These are phyloP conservation scores for Lepidocyrtinus sp. DNA, from an alignment of 2,888 invertebrate genomes.

Conservation along the genomic window DNA sequence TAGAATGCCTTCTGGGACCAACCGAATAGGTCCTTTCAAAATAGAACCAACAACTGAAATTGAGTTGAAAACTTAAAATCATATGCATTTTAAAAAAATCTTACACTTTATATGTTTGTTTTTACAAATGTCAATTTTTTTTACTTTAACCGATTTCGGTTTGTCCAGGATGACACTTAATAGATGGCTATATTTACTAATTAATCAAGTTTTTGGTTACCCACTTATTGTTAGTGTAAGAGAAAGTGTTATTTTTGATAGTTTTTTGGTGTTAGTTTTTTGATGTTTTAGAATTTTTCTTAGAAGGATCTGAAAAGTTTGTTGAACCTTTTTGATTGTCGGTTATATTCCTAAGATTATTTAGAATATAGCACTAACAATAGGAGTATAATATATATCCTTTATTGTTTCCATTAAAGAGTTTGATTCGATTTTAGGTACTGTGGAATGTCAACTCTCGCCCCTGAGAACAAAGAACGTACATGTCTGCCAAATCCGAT, in stretches of 20 bases:
- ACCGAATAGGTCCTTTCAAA: no score
- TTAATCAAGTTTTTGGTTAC: no score
- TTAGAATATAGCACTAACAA: background rate
- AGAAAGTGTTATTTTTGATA: background rate
- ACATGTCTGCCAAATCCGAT: constrained; percentile 86
- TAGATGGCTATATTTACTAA: no score
- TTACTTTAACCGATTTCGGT: no score
- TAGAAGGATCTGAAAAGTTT: background rate
- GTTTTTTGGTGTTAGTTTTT: background rate
- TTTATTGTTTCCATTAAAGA: background rate
- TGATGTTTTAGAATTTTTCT: background rate
- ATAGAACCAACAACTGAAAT: no score
- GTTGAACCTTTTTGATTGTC: background rate
- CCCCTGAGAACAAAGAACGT: constrained; percentile 76
- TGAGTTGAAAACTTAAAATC: no score
- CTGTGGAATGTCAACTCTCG: constrained; percentile 78
- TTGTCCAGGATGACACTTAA: no score
- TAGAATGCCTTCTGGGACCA: no score
- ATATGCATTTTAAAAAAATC: no score
- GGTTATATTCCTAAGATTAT: background rate
- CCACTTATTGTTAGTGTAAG: no score
- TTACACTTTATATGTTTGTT: background rate
- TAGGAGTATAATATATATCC: background rate
- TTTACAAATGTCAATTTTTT: no score
- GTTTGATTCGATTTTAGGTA: constrained; percentile 75